Conservation (phyloP, 2,113 vertebrate genomes). For the Theropithecus gelada region DNA sequence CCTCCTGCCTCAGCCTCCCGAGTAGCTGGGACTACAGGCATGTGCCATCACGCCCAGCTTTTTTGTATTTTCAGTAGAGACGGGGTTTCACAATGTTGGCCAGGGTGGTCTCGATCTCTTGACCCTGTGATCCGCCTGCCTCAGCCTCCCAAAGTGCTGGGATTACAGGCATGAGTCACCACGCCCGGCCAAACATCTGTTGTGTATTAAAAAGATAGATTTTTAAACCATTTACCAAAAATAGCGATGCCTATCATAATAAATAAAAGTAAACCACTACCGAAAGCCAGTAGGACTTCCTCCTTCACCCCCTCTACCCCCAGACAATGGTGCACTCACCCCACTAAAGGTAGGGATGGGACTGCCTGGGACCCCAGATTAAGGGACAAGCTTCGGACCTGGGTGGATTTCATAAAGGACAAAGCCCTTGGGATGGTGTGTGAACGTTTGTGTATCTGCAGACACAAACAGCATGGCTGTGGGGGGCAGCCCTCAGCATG, state of each 20-base stretch:
- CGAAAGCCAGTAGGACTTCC: background rate
- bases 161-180: too few relatives aligned
- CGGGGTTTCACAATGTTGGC: too few relatives aligned
- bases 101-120: too few relatives aligned
- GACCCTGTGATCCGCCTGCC: too few relatives aligned
- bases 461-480: background rate
- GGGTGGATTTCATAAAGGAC: background rate
- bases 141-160: too few relatives aligned
- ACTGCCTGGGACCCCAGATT: background rate
- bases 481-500: background rate
- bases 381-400: background rate
- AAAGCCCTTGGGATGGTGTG: background rate
- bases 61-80: too few relatives aligned
- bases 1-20: too few relatives aligned
- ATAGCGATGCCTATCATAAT: background rate
- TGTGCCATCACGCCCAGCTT: too few relatives aligned
- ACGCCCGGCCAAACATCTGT: background rate
- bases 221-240: background rate
- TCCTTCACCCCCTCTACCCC: too few relatives aligned
- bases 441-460: background rate
- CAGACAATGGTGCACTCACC: background rate
- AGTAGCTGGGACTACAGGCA: too few relatives aligned
- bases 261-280: background rate
- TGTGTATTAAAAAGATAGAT: background rate
- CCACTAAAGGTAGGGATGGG: background rate